Base-by-base conservation (phyloP, 2,113 vertebrate species). In the Microcebus tavaratra region DNA sequence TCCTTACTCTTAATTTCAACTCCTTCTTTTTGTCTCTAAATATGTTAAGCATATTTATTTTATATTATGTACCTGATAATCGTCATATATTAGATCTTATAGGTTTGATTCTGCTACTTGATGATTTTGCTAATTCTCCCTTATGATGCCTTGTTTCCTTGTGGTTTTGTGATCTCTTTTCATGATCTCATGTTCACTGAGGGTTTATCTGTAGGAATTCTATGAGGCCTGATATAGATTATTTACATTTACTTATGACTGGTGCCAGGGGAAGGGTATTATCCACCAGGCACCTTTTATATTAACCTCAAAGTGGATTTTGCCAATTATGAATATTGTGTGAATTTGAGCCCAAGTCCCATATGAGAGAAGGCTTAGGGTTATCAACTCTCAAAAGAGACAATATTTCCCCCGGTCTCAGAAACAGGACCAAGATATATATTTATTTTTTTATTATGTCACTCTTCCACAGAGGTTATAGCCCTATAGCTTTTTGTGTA, bases 341-440 rank as follows among this genome's bases (percentile, higher is more conserved):
- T 84, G 27, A 90, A 84, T 95, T 68, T 78, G 34, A 85, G 85
- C 34, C 61, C 67, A 89, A 75, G 70, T 70, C 27, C 57, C 53
- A 53, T 0, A 4, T 36, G 20, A 94, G 36, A 84, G 25, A 39
- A 42, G 70, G 27, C 39, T 57, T 65, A 5, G 48, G n/a, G 39
- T 89, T 85, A 90, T 39, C 76, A 53, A 90, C 48, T 85, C 31
- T 90, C 48, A 83, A 90, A 84, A 91, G 79, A 42, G 21, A 81
- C 67, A 82, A 21, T 39, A 59, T 12, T 92, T 95, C 9, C 14
- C 20, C 18, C 65, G 29, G 18, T 57, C 36, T 83, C 48, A 88
- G 84, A 88, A 57, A 73, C 4, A 95, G 36, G 39, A 92, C 18
- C 34, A 80, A 73, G 53, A 70, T 23, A 80, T 45, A 73, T 1